A percentile compares a stretch with the other conserved stretches of the same genome.
These are phyloP conservation scores for Nothocercus nigrocapillus DNA, from an alignment of 2,113 vertebrate genomes.

Conservation along the genomic window DNA sequence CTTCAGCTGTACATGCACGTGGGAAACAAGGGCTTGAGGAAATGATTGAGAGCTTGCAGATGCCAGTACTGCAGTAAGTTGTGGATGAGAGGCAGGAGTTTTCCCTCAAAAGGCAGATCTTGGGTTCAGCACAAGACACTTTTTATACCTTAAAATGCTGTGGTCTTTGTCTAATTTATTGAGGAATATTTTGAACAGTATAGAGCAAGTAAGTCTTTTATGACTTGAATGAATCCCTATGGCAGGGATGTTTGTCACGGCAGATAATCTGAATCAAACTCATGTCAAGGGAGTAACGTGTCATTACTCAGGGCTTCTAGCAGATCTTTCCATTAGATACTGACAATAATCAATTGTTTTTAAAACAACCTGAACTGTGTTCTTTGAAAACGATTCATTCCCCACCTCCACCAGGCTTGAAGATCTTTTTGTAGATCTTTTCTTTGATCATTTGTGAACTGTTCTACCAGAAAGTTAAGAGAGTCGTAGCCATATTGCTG, in stretches of 20 bases:
- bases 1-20: not conserved
- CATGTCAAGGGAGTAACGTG: not conserved
- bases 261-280: slow-evolving; percentile 11
- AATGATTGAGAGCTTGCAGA: not conserved
- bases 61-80: not conserved
- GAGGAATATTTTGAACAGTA: not conserved
- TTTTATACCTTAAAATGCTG: fast-evolving
- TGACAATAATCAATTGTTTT: not conserved
- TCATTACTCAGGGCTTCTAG: not conserved
- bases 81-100: not conserved
- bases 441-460: too few relatives aligned
- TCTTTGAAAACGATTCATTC: not conserved
- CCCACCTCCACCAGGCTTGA: not conserved
- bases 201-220: slow-evolving; percentile 23
- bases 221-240: slow-evolving; percentile 18
- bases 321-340: not conserved
- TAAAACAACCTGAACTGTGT: not conserved
- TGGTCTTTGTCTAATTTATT: not conserved
- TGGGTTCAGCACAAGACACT: not conserved
- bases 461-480: too few relatives aligned
- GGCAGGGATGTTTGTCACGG: not conserved
- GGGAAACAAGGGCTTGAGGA: not conserved
- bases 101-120: not conserved
- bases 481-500: too few relatives aligned
- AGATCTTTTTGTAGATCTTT: not conserved